Percentiles rank a stretch among this genome's conserved stretches.
Conservation (phyloP, 2,113 vertebrate species). For the Proterorhinus semilunaris region DNA sequence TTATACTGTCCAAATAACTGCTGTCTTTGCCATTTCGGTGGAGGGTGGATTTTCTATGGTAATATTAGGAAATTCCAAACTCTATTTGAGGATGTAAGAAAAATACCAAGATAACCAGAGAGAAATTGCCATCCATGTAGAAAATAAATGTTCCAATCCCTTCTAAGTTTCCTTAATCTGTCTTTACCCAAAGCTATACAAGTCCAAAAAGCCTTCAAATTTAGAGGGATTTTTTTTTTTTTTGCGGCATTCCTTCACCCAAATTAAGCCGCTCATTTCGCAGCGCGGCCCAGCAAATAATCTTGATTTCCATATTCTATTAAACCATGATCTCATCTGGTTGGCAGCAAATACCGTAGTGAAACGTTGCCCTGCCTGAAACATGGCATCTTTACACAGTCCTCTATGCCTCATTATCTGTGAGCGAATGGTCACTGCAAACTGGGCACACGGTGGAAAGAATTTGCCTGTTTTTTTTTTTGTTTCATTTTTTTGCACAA, state of each 20-base stretch:
- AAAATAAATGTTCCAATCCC: constrained; percentile 36
- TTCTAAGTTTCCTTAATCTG: constrained; percentile 47
- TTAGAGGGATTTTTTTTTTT: constrained; percentile 35
- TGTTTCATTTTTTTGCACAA: constrained; percentile 8
- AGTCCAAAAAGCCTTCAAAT: constrained; percentile 47
- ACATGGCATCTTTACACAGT: constrained; percentile 44
- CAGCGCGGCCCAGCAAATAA: constrained; percentile 44
- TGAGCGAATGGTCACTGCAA: constrained; percentile 48
- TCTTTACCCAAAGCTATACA: constrained; percentile 41
- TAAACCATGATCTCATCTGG: constrained; percentile 60
- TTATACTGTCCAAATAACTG: too few relatives aligned
- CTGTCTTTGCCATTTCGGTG: too few relatives aligned
- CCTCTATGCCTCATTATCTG: constrained; percentile 28
- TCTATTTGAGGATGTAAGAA: background rate
- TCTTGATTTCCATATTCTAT: constrained; percentile 68
- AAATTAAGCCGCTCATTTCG: constrained; percentile 68
- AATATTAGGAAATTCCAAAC: too few relatives aligned
- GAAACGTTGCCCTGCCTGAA: constrained; percentile 48
- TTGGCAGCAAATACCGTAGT: constrained; percentile 43
- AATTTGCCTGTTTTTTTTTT: constrained; percentile 25
- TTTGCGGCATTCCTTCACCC: constrained; percentile 47
- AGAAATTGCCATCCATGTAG: constrained; percentile 32
- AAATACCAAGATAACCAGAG: constrained; percentile 14
- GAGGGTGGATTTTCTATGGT: too few relatives aligned
- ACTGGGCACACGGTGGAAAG: constrained; percentile 39